Conservation (phyloP, 2,888 invertebrate species). For the Mesorhabditis belari region DNA sequence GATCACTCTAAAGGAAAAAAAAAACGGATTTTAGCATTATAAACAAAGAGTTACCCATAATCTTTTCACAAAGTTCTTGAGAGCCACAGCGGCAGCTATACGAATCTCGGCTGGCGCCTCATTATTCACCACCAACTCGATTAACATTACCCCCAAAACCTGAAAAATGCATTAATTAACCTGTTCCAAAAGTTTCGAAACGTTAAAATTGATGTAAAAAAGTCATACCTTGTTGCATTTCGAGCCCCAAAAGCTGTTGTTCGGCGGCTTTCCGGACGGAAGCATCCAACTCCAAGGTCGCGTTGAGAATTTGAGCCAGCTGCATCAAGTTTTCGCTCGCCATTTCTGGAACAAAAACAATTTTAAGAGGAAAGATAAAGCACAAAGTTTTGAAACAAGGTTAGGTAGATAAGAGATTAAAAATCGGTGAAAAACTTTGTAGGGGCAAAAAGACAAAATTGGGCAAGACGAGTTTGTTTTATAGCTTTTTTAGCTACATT, state of each 20-base stretch:
- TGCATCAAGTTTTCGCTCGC: slow-evolving; percentile 12
- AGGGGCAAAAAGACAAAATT: no score
- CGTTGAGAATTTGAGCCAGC: slow-evolving; percentile 43
- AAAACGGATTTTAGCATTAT: background rate
- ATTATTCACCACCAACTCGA: slow-evolving; percentile 17
- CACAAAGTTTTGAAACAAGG: no score
- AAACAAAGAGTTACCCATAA: slow-evolving; percentile 72
- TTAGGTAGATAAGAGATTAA: no score
- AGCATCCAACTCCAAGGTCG: slow-evolving; percentile 54
- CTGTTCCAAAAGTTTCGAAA: no score
- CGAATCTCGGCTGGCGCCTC: slow-evolving; percentile 78
- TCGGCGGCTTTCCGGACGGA: slow-evolving; percentile 52
- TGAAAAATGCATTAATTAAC: no score
- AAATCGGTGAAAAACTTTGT: no score
- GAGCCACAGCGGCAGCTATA: slow-evolving; percentile 82
- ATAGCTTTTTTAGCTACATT: no score
- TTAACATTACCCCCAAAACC: no score
- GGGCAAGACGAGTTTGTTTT: no score
- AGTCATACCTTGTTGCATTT: slow-evolving; percentile 17
- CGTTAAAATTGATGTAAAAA: no score
- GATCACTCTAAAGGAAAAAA: slow-evolving; percentile 20
- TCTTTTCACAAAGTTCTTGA: slow-evolving; percentile 91
- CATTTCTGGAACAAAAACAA: no score
- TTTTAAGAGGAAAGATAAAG: no score
- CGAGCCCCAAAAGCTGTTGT: slow-evolving; percentile 15